A percentile compares a stretch with the other conserved stretches of the same genome.
Evolutionary conservation across 2,797 vertebrate species (phyloP).

Genomic region (Pipistrellus nathusii): DNA sequence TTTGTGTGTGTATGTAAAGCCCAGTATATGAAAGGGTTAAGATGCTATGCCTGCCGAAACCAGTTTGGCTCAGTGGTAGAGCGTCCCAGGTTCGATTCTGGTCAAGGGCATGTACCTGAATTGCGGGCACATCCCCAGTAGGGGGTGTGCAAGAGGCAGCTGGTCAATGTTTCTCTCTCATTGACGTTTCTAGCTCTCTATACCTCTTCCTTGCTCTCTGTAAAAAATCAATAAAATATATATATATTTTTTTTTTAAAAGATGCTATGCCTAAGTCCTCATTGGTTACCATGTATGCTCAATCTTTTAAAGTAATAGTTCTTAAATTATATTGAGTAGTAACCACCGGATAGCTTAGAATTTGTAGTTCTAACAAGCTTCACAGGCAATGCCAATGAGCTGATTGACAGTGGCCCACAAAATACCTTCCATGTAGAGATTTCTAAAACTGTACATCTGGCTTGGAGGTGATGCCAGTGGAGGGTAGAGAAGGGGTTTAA

Average conservation of each 20-base stretch:
- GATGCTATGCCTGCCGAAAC: neutral
- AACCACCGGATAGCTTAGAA: neutral
- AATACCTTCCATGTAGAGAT: neutral
- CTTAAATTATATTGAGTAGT: neutral
- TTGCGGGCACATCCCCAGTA: too few species aligned
- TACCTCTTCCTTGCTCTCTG: too few species aligned
- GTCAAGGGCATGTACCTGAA: too few species aligned
- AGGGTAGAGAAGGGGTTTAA: neutral
- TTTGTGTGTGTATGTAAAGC: neutral
- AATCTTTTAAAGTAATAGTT: constrained; percentile 9
- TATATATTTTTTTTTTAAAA: neutral
- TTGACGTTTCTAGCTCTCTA: too few species aligned
- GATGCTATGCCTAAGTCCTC: neutral
- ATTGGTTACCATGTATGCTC: neutral
- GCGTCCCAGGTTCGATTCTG: too few species aligned
- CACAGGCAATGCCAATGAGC: neutral
- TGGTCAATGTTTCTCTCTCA: too few species aligned
- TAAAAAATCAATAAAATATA: too few species aligned
- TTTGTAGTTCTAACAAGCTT: neutral
- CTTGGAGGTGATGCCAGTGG: neutral
- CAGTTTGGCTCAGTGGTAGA: too few species aligned
- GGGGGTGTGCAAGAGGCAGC: too few species aligned
- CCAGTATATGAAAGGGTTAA: neutral
- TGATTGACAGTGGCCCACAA: neutral
- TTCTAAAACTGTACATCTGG: neutral